Evolutionary conservation across 2,797 vertebrate genomes (phyloP), one percentile per base, ranked within the genome.

Genomic region (Pygocentrus nattereri): DNA sequence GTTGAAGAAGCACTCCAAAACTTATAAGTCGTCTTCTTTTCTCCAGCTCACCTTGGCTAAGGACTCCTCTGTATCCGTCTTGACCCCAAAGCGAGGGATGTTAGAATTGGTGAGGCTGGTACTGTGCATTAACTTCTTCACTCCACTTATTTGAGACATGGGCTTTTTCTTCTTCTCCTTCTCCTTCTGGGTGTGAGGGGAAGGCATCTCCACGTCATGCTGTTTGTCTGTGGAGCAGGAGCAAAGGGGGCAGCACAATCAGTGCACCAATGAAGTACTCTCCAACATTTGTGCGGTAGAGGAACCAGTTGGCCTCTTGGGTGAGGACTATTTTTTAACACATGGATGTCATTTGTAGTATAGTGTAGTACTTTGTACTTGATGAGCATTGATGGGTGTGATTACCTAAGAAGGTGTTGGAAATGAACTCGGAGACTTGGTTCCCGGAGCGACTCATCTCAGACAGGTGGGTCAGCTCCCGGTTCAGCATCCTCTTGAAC

Each of bases 351-450:
- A 11, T 50, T 38, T 4, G 25, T 61, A 0, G 11, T 21, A 50
- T 61, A 0, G 67, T 30, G 10, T 19, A 18, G n/a, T 27, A 41
- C 18, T n/a, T 41, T 25, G 21, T 68, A 31, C 38, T 12, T 25
- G 47, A 77, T 41, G 19, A 2, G 61, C 30, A 44, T 15, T 27
- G n/a, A 44, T 21, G 38, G 23, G 52, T 25, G 19, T 4, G n/a
- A 73, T 83, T 88, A 96, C 96, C 95, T 89, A 96, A 88, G 90
- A 96, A 96, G 44, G 95, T 96, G 64, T 74, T 93, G 82, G 95
- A 94, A 88, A 96, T 96, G 89, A 92, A 96, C 90, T 96, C 93
- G 0, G 95, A 96, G 64, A 96, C 95, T 88, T 96, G 95, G 92
- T 94, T 96, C 81, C 95, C 95, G 0, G 95, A 96, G 75, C 93